phyloP scores from a whole-genome alignment of 2,797 vertebrate species.

The Gymnocypris eckloni region DNA sequence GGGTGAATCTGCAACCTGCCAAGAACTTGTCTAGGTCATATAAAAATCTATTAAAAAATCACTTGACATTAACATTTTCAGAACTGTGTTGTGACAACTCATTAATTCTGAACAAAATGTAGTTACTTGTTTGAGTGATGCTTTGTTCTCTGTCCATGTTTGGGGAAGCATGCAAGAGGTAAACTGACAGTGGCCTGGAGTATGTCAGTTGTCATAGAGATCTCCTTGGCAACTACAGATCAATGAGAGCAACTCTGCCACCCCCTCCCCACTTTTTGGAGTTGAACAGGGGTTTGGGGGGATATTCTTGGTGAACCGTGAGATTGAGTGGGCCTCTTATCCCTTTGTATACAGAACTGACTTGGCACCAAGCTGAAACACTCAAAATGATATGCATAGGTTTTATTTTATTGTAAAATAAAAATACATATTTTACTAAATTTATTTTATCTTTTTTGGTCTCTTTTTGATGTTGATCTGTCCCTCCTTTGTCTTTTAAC shows the following conservation, averaged over 20 bases:
- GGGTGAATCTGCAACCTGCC: neutral
- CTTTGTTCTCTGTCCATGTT: constrained; percentile 63
- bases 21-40: neutral
- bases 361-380: constrained; percentile 16
- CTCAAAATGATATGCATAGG: neutral
- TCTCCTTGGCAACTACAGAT: constrained; percentile 69
- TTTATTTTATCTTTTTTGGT: neutral
- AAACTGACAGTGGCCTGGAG: constrained; percentile 63
- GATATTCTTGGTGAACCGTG: constrained; percentile 41
- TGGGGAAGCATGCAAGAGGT: constrained; percentile 60
- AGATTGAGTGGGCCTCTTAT: constrained; percentile 45
- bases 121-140: constrained; percentile 7
- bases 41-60: neutral
- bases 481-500: neutral
- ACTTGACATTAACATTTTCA: neutral
- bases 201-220: constrained; percentile 74
- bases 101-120: neutral
- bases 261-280: constrained; percentile 36
- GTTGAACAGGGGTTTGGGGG: constrained; percentile 33
- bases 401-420: neutral
- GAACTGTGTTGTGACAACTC: neutral
- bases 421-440: neutral
- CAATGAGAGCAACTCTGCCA: constrained; percentile 62
- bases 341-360: constrained; percentile 25
- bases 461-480: neutral